A percentile compares a stretch with the other conserved stretches of the same genome.
Evolutionary conservation across 2,797 vertebrate genomes (phyloP).

Genomic region (Chanos chanos): DNA sequence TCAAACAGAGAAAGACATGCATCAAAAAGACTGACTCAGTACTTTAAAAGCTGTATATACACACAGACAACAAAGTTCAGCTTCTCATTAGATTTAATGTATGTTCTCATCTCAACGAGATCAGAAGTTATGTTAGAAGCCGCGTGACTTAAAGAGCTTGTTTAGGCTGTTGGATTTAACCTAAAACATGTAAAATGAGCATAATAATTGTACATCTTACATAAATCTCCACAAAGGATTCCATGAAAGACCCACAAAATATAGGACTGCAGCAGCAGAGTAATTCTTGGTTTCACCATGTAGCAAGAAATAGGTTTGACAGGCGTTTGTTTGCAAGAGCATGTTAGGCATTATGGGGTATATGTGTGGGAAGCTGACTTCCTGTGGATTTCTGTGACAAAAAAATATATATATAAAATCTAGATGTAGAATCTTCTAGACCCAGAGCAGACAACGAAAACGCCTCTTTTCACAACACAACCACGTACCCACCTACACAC

Average conservation of each 20-base stretch:
- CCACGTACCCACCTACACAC: too few relatives aligned
- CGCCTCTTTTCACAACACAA: too few relatives aligned
- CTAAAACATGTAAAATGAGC: slow-evolving; percentile 6
- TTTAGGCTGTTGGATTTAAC: too few relatives aligned
- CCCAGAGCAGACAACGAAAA: too few relatives aligned
- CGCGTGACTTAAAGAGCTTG: too few relatives aligned
- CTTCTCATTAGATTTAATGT: too few relatives aligned
- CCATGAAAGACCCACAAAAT: slow-evolving; percentile 37
- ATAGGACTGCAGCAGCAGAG: slow-evolving; percentile 26
- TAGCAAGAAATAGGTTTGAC: slow-evolving; percentile 26
- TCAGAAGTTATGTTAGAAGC: too few relatives aligned
- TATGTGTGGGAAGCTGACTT: slow-evolving; percentile 52
- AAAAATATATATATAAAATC: slow-evolving; percentile 18
- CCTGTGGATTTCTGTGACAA: slow-evolving; percentile 43
- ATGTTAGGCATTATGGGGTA: slow-evolving; percentile 9
- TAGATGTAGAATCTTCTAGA: background rate
- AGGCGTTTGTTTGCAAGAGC: slow-evolving; percentile 6
- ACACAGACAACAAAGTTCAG: too few relatives aligned
- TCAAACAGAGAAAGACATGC: too few relatives aligned
- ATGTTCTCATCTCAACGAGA: too few relatives aligned
- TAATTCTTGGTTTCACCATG: slow-evolving; percentile 29
- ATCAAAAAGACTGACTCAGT: too few relatives aligned
- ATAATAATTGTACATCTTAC: slow-evolving; percentile 27
- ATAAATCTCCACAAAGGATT: slow-evolving; percentile 20
- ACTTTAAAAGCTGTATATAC: too few relatives aligned